A percentile compares a stretch with the other conserved stretches of the same genome.
These are phyloP conservation scores for Anas georgica DNA, from an alignment of 2,797 vertebrate species.

Conservation along the genomic window DNA sequence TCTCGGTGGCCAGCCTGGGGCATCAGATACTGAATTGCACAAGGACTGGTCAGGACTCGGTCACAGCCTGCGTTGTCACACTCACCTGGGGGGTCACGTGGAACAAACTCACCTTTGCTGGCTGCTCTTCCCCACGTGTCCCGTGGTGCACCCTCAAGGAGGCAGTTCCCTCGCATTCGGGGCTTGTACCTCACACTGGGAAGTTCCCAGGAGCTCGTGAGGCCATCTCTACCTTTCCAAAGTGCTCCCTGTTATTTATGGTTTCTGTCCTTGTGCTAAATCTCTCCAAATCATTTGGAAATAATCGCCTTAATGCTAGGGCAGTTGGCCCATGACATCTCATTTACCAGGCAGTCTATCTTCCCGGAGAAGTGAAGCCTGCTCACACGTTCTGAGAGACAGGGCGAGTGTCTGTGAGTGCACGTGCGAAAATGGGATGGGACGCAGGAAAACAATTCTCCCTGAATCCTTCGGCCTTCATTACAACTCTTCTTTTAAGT, in stretches of 20 bases:
- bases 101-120: not conserved
- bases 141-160: rapidly evolving
- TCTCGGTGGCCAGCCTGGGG: not conserved
- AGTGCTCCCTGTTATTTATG: not conserved
- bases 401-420: not conserved
- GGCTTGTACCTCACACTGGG: not conserved
- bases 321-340: not conserved
- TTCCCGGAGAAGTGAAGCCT: not conserved
- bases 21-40: not conserved
- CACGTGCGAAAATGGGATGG: not conserved
- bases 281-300: not conserved
- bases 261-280: not conserved
- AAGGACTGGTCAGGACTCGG: rapidly evolving
- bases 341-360: not conserved
- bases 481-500: constrained; percentile 75
- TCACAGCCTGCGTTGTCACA: not conserved
- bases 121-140: not conserved
- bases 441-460: constrained; percentile 74
- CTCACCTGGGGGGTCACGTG: not conserved
- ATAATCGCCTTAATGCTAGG: not conserved
- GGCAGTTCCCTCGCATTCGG: not conserved
- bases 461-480: constrained; percentile 79
- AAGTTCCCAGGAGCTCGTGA: not conserved
- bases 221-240: not conserved
- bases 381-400: not conserved